These are phyloP conservation scores for Lepus oiostolus DNA, from an alignment of 2,797 vertebrate species.

Conservation along the genomic window DNA sequence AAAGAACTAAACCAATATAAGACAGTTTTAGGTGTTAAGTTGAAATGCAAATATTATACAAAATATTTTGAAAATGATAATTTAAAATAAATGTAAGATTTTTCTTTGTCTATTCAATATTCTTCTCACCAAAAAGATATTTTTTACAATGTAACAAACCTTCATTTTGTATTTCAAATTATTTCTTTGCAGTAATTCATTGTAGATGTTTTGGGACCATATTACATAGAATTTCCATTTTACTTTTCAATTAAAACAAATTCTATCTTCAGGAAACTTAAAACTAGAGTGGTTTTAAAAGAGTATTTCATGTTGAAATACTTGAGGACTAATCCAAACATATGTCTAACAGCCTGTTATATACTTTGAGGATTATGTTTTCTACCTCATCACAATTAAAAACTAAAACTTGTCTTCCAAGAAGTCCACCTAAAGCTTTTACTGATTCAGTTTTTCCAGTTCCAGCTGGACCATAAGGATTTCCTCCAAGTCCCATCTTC, in stretches of 20 bases:
- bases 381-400: slow-evolving; percentile 99
- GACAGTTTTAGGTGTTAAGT: neutral
- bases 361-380: slow-evolving; percentile 63
- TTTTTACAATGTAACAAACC: slow-evolving; percentile 36
- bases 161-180: slow-evolving; percentile 3
- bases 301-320: neutral
- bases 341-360: neutral
- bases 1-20: neutral
- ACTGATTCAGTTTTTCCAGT: slow-evolving; percentile 99
- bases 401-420: slow-evolving; percentile 98
- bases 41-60: slow-evolving; percentile 43
- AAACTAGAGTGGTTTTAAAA: slow-evolving; percentile 53
- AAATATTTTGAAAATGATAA: slow-evolving; percentile 8
- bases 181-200: slow-evolving; percentile 50
- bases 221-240: neutral
- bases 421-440: slow-evolving; percentile 96
- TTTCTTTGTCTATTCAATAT: slow-evolving; percentile 31
- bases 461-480: slow-evolving; percentile 98
- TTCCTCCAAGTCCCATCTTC: slow-evolving; percentile 98
- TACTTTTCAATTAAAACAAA: slow-evolving; percentile 50
- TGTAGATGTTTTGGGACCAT: neutral
- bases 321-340: slow-evolving; percentile 14
- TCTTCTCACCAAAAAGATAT: slow-evolving; percentile 44
- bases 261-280: neutral
- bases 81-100: slow-evolving; percentile 20